Conservation (phyloP, 2,888 invertebrate genomes). For the Meliscaeva auricollis region DNA sequence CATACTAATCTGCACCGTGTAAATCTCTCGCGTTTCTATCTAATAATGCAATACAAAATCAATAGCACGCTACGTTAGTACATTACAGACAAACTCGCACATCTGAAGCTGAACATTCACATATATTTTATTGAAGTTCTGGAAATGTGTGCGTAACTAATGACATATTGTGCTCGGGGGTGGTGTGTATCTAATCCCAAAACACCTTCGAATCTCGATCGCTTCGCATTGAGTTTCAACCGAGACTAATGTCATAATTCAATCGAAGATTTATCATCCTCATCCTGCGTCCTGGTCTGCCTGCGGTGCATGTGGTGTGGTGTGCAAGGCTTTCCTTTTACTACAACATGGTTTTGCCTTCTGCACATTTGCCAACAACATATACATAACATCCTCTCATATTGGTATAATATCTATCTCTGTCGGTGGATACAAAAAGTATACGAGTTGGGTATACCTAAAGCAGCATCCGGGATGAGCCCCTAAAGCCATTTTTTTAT, state of each 20-base stretch:
- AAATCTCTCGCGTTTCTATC: constrained; percentile 62
- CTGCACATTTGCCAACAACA: constrained; percentile 34
- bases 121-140: not conserved
- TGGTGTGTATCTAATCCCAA: constrained; percentile 66
- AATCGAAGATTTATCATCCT: constrained; percentile 70
- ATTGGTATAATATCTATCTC: constrained; percentile 15
- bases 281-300: constrained; percentile 13
- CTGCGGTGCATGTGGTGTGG: constrained; percentile 15
- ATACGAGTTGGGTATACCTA: not conserved
- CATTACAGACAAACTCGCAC: not conserved
- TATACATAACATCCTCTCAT: not conserved
- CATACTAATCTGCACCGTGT: constrained; percentile 18
- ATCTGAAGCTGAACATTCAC: not conserved
- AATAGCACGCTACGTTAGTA: constrained; percentile 50
- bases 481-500: constrained; percentile 55
- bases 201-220: constrained; percentile 70
- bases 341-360: constrained; percentile 44
- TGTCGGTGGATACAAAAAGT: constrained; percentile 1
- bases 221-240: constrained; percentile 68
- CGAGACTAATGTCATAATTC: constrained; percentile 74
- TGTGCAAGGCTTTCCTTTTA: constrained; percentile 51
- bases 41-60: constrained; percentile 65
- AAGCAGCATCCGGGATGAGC: constrained; percentile 32
- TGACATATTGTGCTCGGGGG: constrained; percentile 67
- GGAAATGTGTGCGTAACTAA: constrained; percentile 56